These are phyloP conservation scores for Hyperopisus bebe DNA, from an alignment of 2,113 vertebrate species.

Conservation along the genomic window DNA sequence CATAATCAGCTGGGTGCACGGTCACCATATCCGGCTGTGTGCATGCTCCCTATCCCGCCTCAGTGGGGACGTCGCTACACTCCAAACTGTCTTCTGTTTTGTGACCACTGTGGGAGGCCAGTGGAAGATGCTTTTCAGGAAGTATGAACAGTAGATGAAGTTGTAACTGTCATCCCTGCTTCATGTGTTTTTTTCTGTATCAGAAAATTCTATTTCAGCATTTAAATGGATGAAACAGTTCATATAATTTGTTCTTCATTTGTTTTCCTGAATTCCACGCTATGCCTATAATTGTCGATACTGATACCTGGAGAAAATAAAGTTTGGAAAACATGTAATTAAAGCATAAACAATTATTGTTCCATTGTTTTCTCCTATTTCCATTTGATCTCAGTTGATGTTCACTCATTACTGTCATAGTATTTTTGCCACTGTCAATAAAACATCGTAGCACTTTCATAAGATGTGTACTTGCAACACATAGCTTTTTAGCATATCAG, in stretches of 20 bases:
- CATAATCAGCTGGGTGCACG: constrained; percentile 19
- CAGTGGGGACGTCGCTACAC: constrained; percentile 41
- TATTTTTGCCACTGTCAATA: not conserved
- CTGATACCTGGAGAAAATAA: constrained; percentile 22
- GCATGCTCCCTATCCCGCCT: constrained; percentile 34
- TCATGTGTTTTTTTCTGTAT: constrained; percentile 67
- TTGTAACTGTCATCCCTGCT: constrained; percentile 44
- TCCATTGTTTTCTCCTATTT: not conserved
- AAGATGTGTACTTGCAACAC: not conserved
- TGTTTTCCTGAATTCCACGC: constrained; percentile 37
- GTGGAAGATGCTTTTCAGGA: constrained; percentile 30
- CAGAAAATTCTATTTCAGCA: constrained; percentile 61
- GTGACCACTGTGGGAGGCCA: constrained; percentile 43
- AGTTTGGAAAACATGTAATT: constrained; percentile 19
- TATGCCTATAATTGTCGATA: constrained; percentile 34
- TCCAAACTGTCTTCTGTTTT: constrained; percentile 51
- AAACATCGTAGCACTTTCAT: not conserved
- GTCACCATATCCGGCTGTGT: not conserved
- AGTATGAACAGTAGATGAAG: constrained; percentile 18
- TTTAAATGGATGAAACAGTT: constrained; percentile 60
- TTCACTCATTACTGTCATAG: not conserved
- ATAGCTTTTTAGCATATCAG: not conserved
- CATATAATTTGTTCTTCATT: constrained; percentile 49
- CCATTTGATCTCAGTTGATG: not conserved
- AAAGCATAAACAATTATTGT: not conserved